Evolutionary conservation across 2,113 vertebrate species (phyloP), one percentile per base, ranked within the genome.

Genomic region (Atractosteus spatula): DNA sequence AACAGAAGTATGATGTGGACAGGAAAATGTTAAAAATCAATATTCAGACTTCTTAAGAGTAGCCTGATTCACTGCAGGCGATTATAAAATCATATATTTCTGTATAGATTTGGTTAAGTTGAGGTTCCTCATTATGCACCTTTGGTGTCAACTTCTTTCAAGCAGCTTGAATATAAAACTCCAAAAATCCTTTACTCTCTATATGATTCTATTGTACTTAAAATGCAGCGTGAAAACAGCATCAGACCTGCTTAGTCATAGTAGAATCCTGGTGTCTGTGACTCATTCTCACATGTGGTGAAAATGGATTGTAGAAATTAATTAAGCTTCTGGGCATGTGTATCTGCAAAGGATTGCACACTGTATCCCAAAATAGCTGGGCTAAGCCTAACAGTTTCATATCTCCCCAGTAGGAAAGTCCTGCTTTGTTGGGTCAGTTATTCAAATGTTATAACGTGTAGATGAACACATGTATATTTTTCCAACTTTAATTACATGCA

Each of bases 51-150:
- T 29, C 29, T 29, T 29, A 29, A 7, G 47, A 7, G 47, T 51
- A 51, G 47, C 47, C 47, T 51, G 47, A 5, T 51, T 5, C 5
- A 51, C 5, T 51, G 10, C 47, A 51, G 47, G 10, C 47, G 29
- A 29, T 29, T 29, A 1, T 29, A 29, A 29, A 29, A 29, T 29
- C 29, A 0, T 29, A 29, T 29, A 2, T 29, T 29, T 29, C 29
- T 29, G 29, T 29, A 29, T 29, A 51, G 47, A 7, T 8, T 62
- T 62, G 59, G 13, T 17, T 81, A 66, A 17, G 54, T 74, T 63
- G 62, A 57, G 29, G 29, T 70, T 8, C 51, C 6, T 70, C 5
- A 65, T 51, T 51, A 51, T 10, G 5, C 47, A 29, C 2, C 47
- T 7, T 10, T 10, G 47, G 47, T 51, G 47, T 51, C 47, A 51